These are phyloP conservation scores for Drosophila pegasa DNA, from an alignment of 2,888 invertebrate species.

Conservation along the genomic window DNA sequence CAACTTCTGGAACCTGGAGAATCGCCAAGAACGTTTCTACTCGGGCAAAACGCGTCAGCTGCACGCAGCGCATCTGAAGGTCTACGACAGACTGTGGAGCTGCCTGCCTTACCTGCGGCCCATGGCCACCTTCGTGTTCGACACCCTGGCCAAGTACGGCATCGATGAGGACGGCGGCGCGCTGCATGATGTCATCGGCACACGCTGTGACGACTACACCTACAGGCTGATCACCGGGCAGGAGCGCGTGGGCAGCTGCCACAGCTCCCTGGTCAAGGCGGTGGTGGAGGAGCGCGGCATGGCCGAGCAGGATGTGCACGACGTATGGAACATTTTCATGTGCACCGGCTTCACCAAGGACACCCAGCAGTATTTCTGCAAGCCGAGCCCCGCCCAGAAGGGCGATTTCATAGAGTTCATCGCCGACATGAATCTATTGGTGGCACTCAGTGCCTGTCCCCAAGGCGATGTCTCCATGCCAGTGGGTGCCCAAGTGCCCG, in stretches of 20 bases:
- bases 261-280: constrained; percentile 85
- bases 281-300: constrained; percentile 82
- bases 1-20: constrained; percentile 85
- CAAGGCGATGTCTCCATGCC: constrained; percentile 85
- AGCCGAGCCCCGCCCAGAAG: constrained; percentile 85
- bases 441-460: constrained; percentile 85
- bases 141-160: constrained; percentile 85
- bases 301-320: constrained; percentile 85
- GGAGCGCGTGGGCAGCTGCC: constrained; percentile 84
- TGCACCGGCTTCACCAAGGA: constrained; percentile 85
- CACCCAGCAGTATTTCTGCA: constrained; percentile 86
- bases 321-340: constrained; percentile 86
- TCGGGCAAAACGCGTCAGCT: constrained; percentile 86
- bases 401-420: constrained; percentile 86
- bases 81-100: constrained; percentile 86
- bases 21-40: constrained; percentile 85
- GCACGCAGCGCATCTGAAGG: constrained; percentile 85
- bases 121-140: constrained; percentile 86
- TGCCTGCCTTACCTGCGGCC: constrained; percentile 85
- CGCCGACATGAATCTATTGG: constrained; percentile 86
- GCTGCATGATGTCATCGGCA: constrained; percentile 85
- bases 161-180: constrained; percentile 85
- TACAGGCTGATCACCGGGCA: constrained; percentile 85
- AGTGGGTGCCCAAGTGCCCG: constrained; percentile 84
- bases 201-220: constrained; percentile 86